Base-by-base conservation (phyloP, 1,140 invertebrate genomes). In the Drosophila tsacasi region DNA sequence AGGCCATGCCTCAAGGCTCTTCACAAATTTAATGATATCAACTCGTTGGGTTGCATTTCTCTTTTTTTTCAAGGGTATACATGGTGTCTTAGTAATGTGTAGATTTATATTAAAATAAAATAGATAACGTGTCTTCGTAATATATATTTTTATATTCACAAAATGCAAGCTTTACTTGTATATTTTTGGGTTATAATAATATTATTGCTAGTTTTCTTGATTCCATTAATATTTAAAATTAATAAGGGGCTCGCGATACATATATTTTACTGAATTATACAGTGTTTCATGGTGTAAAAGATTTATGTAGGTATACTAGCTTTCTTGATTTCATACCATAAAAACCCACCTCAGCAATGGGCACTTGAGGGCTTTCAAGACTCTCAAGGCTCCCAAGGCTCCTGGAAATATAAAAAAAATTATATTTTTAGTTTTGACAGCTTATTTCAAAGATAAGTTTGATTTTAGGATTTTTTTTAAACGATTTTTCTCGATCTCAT, bases 11-110 rank as follows among this genome's bases (percentile, higher is more conserved):
- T 40, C 32, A 55, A 61, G 49, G 76, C 64, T 49, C 74, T 62
- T 71, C 60, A 67, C 4, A 57, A 54, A 73, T 54, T 62, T 74
- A 73, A 74, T 74, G 54, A 73, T 44, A 54, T 74, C 40, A 35
- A 59, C 17, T 2, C 8, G n/a, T 30, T 19, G n/a, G 35, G 0
- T 37, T 2, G 12, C 10, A 25, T 25, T 39, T 60, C n/a, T n/a
- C n/a, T 39, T 12, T 23, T 50, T 13, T 25, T 50, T 15, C 7
- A 4, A n/a, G 35, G 54, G 54, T 57, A 25, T 57, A 12, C 23
- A 7, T 10, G 30, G 13, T 9, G 0, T 21, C 15, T 9, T 17
- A 5, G 27, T 35, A 8, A 54, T 32, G n/a, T n/a, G n/a, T n/a
- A n/a, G n/a, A n/a, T n/a, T n/a, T n/a, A n/a, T n/a, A n/a, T n/a